Evolutionary conservation across 2,797 vertebrate genomes (phyloP).

Genomic region (Diplodus sargus): DNA sequence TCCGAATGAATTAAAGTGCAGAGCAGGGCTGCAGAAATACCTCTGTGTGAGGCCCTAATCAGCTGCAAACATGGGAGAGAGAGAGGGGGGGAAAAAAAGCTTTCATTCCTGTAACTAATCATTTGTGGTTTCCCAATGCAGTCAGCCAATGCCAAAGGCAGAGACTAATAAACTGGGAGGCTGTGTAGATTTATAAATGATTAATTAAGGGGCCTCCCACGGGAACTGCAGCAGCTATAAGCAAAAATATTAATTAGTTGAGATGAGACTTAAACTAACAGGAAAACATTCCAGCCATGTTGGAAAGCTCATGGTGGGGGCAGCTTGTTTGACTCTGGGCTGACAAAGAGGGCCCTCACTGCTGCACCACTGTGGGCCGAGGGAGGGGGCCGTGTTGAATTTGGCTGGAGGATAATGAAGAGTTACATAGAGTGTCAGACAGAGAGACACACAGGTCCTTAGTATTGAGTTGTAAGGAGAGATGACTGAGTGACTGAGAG

Average conservation of each 20-base stretch:
- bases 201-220: constrained; percentile 88
- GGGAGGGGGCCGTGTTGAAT: constrained; percentile 71
- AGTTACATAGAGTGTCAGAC: constrained; percentile 78
- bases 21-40: constrained; percentile 79
- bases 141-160: constrained; percentile 87
- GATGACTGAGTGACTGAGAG: constrained; percentile 80
- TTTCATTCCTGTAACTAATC: constrained; percentile 90
- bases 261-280: constrained; percentile 90
- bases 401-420: constrained; percentile 80
- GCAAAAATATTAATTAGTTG: constrained; percentile 91
- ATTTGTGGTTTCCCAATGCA: constrained; percentile 89
- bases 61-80: constrained; percentile 83
- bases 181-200: constrained; percentile 91
- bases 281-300: constrained; percentile 85
- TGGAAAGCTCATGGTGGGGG: constrained; percentile 75
- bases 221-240: constrained; percentile 86
- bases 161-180: constrained; percentile 90
- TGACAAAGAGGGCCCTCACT: constrained; percentile 77
- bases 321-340: constrained; percentile 73
- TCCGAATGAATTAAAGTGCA: constrained; percentile 83
- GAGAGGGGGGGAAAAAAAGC: constrained; percentile 63
- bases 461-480: constrained; percentile 80
- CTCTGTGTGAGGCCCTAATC: constrained; percentile 87
- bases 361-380: constrained; percentile 56
- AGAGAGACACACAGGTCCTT: constrained; percentile 77